Percentiles rank a stretch among this genome's conserved stretches.
Evolutionary conservation across 1,140 invertebrate species (phyloP).

Genomic region (Drosophila sp.): DNA sequence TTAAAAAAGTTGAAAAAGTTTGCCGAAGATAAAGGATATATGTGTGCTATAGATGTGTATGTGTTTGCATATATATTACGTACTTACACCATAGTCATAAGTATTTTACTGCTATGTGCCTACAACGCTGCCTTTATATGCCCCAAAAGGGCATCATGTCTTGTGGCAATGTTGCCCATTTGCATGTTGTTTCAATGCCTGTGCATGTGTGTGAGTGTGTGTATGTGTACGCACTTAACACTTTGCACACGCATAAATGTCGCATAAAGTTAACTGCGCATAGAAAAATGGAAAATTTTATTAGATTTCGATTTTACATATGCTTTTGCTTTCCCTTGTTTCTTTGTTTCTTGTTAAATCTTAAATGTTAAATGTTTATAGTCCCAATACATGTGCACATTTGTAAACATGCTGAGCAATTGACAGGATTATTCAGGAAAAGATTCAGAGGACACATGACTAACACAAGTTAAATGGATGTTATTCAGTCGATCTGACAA

Average conservation of each 20-base stretch:
- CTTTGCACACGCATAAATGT: constrained; percentile 73
- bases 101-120: constrained; percentile 65
- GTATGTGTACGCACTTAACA: constrained; percentile 58
- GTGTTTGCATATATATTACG: constrained; percentile 50
- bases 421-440: neutral
- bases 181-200: constrained; percentile 47
- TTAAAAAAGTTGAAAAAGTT: constrained; percentile 80
- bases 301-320: constrained; percentile 72
- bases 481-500: neutral
- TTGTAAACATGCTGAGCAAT: constrained; percentile 16
- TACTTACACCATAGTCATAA: constrained; percentile 53
- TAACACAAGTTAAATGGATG: neutral
- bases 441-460: constrained; percentile 12
- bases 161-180: constrained; percentile 61
- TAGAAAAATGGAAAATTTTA: constrained; percentile 81
- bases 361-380: constrained; percentile 70
- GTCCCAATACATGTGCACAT: constrained; percentile 65
- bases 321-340: constrained; percentile 35
- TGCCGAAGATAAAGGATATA: constrained; percentile 76
- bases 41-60: constrained; percentile 26
- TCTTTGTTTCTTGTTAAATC: neutral
- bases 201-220: constrained; percentile 16
- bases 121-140: constrained; percentile 57
- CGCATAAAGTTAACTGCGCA: constrained; percentile 80
- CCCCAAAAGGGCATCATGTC: constrained; percentile 20